Percentiles rank a stretch among this genome's conserved stretches.
Conservation (phyloP, 2,113 vertebrate genomes). For the Recurvirostra avosetta region DNA sequence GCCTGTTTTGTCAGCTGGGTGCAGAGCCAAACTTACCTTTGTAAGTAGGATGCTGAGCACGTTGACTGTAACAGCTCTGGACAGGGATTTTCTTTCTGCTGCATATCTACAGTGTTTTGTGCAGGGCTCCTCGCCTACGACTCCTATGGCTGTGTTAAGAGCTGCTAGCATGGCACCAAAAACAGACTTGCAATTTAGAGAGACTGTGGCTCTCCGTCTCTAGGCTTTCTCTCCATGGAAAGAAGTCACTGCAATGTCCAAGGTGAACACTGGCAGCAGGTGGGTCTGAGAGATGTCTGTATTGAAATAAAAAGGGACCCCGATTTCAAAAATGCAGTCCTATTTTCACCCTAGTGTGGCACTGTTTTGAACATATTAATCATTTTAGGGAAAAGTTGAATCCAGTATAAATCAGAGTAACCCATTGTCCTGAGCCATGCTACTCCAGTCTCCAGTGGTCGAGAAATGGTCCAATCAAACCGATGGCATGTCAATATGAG, state of each 20-base stretch:
- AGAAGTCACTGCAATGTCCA: not conserved
- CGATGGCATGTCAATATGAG: slow-evolving; percentile 21
- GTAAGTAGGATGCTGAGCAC: not conserved
- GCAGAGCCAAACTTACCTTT: not conserved
- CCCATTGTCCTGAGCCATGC: not conserved
- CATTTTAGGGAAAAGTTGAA: not conserved
- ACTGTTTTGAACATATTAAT: not conserved
- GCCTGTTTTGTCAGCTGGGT: not conserved
- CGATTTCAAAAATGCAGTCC: not conserved
- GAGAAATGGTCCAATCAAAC: not conserved
- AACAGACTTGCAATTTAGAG: not conserved
- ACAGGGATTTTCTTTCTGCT: not conserved
- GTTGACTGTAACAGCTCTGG: not conserved
- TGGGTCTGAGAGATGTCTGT: not conserved
- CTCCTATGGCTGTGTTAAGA: not conserved
- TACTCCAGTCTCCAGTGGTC: not conserved
- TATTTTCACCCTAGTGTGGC: not conserved
- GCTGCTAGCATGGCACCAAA: not conserved
- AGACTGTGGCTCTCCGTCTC: not conserved
- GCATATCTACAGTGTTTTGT: not conserved
- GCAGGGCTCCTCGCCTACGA: not conserved
- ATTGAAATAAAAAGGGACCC: not conserved
- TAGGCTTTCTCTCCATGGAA: not conserved
- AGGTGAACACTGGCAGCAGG: not conserved
- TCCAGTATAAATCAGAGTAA: not conserved